Evolutionary conservation across 2,113 vertebrate species (phyloP).

Genomic region (Mystacornis crossleyi): DNA sequence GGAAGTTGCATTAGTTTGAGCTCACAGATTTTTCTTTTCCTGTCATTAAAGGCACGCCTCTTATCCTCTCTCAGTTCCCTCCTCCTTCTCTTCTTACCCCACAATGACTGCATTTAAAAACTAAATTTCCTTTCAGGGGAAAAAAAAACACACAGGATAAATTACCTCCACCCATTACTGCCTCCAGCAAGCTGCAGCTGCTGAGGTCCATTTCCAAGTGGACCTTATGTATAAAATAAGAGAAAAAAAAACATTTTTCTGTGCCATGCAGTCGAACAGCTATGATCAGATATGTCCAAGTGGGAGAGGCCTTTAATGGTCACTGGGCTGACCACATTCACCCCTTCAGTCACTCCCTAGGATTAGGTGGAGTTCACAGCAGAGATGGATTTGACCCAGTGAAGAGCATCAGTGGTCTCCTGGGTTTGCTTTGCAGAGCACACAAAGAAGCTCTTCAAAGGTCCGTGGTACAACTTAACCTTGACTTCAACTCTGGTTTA

Average conservation of each 20-base stretch:
- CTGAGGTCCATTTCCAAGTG: background rate
- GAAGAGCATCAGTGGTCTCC: background rate
- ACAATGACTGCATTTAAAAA: background rate
- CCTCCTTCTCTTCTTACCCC: background rate
- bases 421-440: conserved; percentile 29
- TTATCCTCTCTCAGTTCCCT: background rate
- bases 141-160: background rate
- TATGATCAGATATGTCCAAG: background rate
- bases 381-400: background rate
- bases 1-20: background rate
- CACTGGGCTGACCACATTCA: background rate
- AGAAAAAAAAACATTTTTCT: background rate
- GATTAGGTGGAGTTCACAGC: conserved; percentile 1
- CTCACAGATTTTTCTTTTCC: conserved; percentile 39
- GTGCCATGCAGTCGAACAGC: background rate
- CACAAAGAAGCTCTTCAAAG: conserved; percentile 24
- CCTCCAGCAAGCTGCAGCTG: background rate
- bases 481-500: conserved; percentile 55
- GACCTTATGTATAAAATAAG: background rate
- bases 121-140: background rate
- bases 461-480: conserved; percentile 57
- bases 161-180: background rate
- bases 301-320: background rate
- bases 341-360: background rate
- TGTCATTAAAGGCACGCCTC: background rate